phyloP scores from a whole-genome alignment of 92 coral and sea anemone species.

The Epizoanthus scotinus region DNA sequence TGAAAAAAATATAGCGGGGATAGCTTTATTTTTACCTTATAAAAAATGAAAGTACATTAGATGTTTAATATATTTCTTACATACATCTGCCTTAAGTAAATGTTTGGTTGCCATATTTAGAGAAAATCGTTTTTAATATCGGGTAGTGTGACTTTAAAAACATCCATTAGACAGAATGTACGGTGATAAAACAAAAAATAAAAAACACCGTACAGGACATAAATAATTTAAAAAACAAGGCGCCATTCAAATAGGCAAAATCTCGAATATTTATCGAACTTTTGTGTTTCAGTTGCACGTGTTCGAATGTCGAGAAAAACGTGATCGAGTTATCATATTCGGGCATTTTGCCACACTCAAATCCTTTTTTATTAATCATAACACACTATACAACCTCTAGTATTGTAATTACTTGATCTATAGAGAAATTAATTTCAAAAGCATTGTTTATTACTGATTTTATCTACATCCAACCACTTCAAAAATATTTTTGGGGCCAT shows the following conservation, averaged over 20 bases:
- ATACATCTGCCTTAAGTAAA: no score
- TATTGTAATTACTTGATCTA: neutral
- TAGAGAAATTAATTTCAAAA: slow-evolving; percentile 3
- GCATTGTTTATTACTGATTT: slow-evolving; percentile 6
- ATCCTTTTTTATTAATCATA: neutral
- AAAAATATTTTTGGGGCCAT: slow-evolving; percentile 7
- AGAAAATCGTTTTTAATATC: no score
- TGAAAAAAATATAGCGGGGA: no score
- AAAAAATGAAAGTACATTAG: no score
- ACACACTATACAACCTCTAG: neutral
- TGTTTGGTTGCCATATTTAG: no score
- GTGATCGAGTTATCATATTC: neutral
- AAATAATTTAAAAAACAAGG: neutral
- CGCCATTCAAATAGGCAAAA: neutral
- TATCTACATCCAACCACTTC: slow-evolving; percentile 9
- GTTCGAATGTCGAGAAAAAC: neutral
- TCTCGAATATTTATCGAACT: neutral
- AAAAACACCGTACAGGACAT: neutral
- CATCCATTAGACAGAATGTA: neutral
- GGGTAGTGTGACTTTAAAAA: no score
- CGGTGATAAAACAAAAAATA: neutral
- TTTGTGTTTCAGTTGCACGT: slow-evolving; percentile 3
- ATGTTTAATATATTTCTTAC: no score
- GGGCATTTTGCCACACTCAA: neutral
- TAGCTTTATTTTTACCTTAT: no score